These are phyloP conservation scores for Drosophila parthenogenetica DNA, from an alignment of 2,888 invertebrate genomes.

Conservation along the genomic window DNA sequence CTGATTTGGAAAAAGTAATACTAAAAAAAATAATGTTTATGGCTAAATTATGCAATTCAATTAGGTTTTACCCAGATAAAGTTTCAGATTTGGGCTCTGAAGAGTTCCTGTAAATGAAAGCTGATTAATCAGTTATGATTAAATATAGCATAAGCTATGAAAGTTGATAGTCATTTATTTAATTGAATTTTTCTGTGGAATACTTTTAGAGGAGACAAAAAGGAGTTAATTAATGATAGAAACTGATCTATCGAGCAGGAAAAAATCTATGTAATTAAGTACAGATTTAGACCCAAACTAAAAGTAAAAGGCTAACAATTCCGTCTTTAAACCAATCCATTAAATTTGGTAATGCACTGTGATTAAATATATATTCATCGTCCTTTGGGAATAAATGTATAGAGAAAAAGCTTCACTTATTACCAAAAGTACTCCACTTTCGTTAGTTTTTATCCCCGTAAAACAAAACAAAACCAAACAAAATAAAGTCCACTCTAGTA, in stretches of 20 bases:
- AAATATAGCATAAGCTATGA: too few relatives aligned
- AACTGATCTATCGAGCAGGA: too few relatives aligned
- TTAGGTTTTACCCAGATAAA: background rate
- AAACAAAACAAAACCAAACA: slow-evolving; percentile 1
- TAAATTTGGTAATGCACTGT: slow-evolving; percentile 11
- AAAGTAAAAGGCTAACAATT: background rate
- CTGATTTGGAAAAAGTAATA: background rate
- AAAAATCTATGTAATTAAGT: too few relatives aligned
- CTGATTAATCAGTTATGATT: too few relatives aligned
- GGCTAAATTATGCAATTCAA: background rate
- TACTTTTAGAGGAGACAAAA: too few relatives aligned
- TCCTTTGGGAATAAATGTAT: background rate
- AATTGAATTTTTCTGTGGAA: too few relatives aligned
- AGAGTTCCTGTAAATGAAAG: too few relatives aligned
- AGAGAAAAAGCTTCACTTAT: background rate
- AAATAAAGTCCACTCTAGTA: slow-evolving; percentile 14
- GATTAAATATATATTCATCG: background rate
- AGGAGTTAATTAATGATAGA: too few relatives aligned
- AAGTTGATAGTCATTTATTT: too few relatives aligned
- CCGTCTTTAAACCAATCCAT: background rate
- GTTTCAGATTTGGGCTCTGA: background rate
- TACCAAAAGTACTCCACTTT: background rate
- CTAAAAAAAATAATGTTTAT: too few relatives aligned
- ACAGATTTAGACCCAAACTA: too few relatives aligned
- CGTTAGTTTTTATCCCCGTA: background rate